Evolutionary conservation across 2,797 vertebrate genomes (phyloP).

Genomic region (Lacerta agilis): DNA sequence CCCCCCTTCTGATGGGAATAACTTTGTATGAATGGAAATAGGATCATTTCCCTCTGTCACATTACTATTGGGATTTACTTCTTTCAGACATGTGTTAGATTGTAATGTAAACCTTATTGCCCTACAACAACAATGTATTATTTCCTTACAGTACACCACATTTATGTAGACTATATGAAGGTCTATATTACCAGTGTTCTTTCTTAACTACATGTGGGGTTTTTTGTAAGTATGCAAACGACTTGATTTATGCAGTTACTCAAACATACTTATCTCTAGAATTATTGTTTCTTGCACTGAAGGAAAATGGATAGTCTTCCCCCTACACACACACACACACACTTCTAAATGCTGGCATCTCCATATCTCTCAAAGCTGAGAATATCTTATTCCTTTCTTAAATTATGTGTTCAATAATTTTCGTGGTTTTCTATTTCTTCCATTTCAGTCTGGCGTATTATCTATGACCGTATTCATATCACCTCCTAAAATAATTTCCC

Average conservation of each 20-base stretch:
- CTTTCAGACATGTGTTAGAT: neutral
- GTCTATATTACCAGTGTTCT: neutral
- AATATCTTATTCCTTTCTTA: neutral
- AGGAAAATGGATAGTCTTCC: neutral
- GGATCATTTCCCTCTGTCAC: too few species aligned
- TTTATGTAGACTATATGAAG: neutral
- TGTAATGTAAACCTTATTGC: neutral
- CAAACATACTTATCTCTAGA: neutral
- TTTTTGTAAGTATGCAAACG: neutral
- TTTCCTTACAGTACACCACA: neutral
- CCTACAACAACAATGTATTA: neutral
- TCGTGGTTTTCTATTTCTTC: constrained; percentile 4
- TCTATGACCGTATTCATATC: constrained; percentile 6
- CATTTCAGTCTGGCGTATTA: constrained; percentile 1
- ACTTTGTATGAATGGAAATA: too few species aligned
- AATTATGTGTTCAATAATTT: constrained; percentile 1
- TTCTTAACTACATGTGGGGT: neutral
- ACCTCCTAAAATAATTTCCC: constrained; percentile 12
- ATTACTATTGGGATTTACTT: too few species aligned
- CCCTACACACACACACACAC: neutral
- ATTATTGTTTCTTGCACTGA: neutral
- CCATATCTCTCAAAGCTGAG: neutral
- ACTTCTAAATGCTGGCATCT: neutral
- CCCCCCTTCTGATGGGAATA: too few species aligned
- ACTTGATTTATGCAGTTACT: neutral